These are phyloP conservation scores for Heteronetta atricapilla DNA, from an alignment of 2,113 vertebrate species.

Conservation along the genomic window DNA sequence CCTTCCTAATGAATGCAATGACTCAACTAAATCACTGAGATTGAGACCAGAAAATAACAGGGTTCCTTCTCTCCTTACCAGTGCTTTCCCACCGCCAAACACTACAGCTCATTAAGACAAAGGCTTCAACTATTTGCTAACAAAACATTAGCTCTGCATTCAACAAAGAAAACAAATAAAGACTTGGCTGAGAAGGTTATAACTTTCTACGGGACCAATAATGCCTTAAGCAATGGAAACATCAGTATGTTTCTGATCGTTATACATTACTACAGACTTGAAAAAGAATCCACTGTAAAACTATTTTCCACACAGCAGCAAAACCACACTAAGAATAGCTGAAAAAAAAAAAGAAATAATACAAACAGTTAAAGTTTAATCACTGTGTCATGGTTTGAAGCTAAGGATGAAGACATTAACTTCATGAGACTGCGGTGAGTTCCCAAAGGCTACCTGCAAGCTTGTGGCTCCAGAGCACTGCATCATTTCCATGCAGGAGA, in stretches of 20 bases:
- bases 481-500: neutral
- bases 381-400: neutral
- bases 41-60: neutral
- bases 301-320: neutral
- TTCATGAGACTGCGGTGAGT: neutral
- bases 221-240: neutral
- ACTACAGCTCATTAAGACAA: neutral
- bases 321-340: neutral
- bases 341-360: neutral
- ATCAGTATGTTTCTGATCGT: neutral
- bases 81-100: neutral
- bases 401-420: neutral
- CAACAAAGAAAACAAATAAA: neutral
- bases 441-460: no score
- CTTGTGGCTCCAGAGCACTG: neutral
- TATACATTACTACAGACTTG: neutral
- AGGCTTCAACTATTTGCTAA: neutral
- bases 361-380: neutral
- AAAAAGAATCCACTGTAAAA: neutral
- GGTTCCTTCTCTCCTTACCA: neutral
- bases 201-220: neutral
- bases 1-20: neutral
- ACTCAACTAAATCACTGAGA: neutral
- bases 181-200: neutral
- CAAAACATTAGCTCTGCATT: neutral